Base-by-base conservation (phyloP, 92 coral and sea anemone genomes). In the Galaxea fascicularis region DNA sequence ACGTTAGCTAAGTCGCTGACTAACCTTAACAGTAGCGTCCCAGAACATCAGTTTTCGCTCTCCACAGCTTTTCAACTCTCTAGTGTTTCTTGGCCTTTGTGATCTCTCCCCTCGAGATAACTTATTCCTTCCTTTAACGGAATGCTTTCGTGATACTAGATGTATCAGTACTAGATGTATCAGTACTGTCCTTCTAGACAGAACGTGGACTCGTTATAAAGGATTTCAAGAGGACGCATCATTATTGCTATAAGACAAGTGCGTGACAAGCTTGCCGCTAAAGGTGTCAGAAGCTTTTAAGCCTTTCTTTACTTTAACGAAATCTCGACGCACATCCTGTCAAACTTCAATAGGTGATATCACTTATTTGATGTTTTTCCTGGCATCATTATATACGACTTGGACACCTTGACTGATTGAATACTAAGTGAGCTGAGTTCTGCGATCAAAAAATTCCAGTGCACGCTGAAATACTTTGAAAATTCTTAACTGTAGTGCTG, bases 11-110 rank as follows among this genome's bases (percentile, higher is more conserved):
- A 10, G n/a, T n/a, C n/a, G n/a, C n/a, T 13, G 27, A 5, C 44
- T 56, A 35, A 76, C 81, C 81, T 76, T 76, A 15, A 31, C 5
- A 35, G 22, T 8, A 21, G 52, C 52, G 69, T 76, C 68, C 81
- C 81, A 57, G 22, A 76, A 58, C 81, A 58, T 56, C n/a, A n/a
- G n/a, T 17, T 58, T 76, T 22, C 17, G 8, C 21, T 52, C 64
- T 28, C 24, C 20, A 14, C n/a, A 5, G 17, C 0, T 8, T 71
- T 22, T 73, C 4, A 7, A 18, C 20, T 27, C 6, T 35, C 3
- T 8, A 10, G 44, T 65, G 44, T 63, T 26, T 49, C 30, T 5
- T 51, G 41, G 25, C 26, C 41, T 46, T 10, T 46, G 56, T 49
- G 39, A 51, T 26, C 14, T 49, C 47, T 14, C 77, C 4, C 27